Conservation (phyloP, 2,888 invertebrate species). For the Tinea trinotella region DNA sequence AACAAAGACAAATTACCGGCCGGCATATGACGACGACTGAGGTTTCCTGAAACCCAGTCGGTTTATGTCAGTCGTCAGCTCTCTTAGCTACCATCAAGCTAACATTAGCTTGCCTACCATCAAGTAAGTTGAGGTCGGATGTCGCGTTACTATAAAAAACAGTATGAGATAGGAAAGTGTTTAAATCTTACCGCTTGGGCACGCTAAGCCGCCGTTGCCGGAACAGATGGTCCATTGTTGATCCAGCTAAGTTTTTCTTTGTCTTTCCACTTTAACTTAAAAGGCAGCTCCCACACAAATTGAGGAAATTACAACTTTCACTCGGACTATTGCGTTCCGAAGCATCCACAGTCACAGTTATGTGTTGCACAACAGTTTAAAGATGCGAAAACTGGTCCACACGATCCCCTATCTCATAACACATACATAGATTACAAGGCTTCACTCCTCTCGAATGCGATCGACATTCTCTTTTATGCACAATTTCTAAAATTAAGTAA, state of each 20-base stretch:
- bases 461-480: slow-evolving; percentile 12
- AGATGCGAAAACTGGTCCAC: slow-evolving; percentile 10
- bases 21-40: too few species aligned
- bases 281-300: slow-evolving; percentile 48
- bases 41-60: too few species aligned
- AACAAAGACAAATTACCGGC: too few species aligned
- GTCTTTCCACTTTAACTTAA: slow-evolving; percentile 39
- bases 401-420: background rate
- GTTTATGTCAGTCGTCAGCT: too few species aligned
- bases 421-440: background rate
- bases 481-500: background rate
- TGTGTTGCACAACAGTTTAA: slow-evolving; percentile 3
- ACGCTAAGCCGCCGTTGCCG: slow-evolving; percentile 62
- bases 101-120: too few species aligned
- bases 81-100: too few species aligned
- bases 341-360: background rate
- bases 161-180: background rate
- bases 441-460: background rate
- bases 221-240: slow-evolving; percentile 67
- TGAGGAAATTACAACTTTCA: slow-evolving; percentile 59
- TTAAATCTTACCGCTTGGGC: slow-evolving; percentile 56
- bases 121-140: too few species aligned
- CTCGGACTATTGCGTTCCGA: slow-evolving; percentile 43
- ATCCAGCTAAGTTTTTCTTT: slow-evolving; percentile 34
- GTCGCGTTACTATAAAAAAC: too few species aligned